Base-by-base conservation (phyloP, 2,888 invertebrate species). In the Charanyca ferruginea region DNA sequence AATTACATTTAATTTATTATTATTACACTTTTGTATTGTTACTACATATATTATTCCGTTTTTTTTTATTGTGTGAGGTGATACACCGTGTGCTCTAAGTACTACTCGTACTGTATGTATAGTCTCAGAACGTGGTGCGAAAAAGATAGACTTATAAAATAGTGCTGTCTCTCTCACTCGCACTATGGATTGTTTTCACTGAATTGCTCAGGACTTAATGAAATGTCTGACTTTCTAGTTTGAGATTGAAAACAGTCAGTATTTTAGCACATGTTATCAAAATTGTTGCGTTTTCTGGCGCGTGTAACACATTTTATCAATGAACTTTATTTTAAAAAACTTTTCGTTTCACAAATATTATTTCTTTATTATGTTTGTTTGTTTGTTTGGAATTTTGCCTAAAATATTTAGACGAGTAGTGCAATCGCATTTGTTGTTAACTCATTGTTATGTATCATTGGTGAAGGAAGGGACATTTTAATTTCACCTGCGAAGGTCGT, bases 21-120 rank as follows among this genome's bases (percentile, higher is more conserved):
- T 85, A 87, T 87, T 85, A 84, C 78, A 80, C 75, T 81, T 79
- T 79, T 79, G 76, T 79, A 83, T 82, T 83, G 85, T 87, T 86
- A 82, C 81, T 85, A 83, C 61, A 69, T 78, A 69, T 78, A 78
- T 84, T 75, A 70, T 72, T 77, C 68, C 71, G 77, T 64, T 77
- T 76, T 71, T 73, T 32, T 28, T 63, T 66, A 52, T 52, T 32
- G 23, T 68, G 16, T 49, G 60, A 66, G 51, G 52, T 51, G 57
- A 66, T 66, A 11, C 45, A 48, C 59, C 41, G 62, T 79, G 76
- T 81, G 68, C 62, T 70, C 63, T 59, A 58, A 67, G 59, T 45
- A 48, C 67, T 57, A 18, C 3, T 44, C 49, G 54, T 73, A 41
- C n/a, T 47, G 23, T 18, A 23, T 42, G 23, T 18, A 23, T 42